These are phyloP conservation scores for Melipona beecheii DNA, from an alignment of 2,888 invertebrate genomes.

Conservation along the genomic window DNA sequence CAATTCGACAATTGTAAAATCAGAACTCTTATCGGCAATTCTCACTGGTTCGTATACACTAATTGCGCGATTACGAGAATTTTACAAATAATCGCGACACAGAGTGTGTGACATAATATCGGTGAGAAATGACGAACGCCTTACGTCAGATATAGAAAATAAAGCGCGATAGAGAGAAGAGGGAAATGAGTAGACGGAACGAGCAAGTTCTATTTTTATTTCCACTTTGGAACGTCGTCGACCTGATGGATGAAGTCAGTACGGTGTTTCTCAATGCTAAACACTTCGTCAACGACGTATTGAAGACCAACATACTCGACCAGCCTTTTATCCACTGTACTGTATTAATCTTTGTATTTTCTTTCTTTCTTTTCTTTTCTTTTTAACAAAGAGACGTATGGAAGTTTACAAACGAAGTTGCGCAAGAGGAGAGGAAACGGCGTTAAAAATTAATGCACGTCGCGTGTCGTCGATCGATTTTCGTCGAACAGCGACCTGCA, in stretches of 20 bases:
- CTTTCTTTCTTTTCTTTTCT: neutral
- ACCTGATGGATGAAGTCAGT: neutral
- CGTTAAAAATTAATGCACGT: slow-evolving; percentile 30
- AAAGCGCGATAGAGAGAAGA: neutral
- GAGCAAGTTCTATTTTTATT: slow-evolving; percentile 15
- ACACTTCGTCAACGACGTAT: neutral
- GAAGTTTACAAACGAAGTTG: neutral
- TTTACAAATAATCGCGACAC: no score
- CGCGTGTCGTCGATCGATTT: slow-evolving; percentile 24
- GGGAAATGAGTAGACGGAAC: neutral
- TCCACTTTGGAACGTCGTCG: neutral
- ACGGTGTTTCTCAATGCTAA: neutral
- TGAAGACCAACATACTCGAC: neutral
- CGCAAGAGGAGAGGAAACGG: neutral
- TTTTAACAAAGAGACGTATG: neutral
- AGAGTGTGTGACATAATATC: neutral
- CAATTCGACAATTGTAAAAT: no score
- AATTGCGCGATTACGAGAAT: no score
- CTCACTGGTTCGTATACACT: no score
- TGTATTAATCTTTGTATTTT: no score
- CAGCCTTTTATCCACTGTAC: no score
- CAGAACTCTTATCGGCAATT: no score
- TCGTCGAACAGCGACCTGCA: neutral
- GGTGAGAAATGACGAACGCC: neutral
- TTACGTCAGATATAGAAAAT: neutral